phyloP scores from a whole-genome alignment of 1,140 invertebrate genomes.

The Wiebesia pumilae region DNA sequence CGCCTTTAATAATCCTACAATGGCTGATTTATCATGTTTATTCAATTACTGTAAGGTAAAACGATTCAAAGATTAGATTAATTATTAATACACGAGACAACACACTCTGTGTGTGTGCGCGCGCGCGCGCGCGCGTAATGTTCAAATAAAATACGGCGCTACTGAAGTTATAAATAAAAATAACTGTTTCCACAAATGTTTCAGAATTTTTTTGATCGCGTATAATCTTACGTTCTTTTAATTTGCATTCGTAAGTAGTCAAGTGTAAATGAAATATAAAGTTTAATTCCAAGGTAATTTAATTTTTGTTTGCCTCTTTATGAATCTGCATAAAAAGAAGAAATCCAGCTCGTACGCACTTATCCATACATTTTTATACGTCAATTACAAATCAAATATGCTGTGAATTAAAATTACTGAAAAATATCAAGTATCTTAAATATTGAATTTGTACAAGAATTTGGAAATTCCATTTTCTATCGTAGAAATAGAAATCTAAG shows the following conservation, averaged over 20 bases:
- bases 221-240: background rate
- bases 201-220: background rate
- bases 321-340: background rate
- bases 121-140: too few species aligned
- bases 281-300: background rate
- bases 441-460: too few species aligned
- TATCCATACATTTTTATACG: background rate
- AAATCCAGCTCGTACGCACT: background rate
- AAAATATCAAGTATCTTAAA: background rate
- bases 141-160: too few species aligned
- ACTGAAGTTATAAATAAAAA: background rate
- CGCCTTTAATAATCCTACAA: too few species aligned
- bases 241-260: background rate
- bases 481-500: too few species aligned
- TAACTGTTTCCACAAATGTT: background rate
- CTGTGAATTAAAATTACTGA: background rate
- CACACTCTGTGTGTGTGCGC: too few species aligned
- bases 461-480: too few species aligned
- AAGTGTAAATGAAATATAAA: background rate
- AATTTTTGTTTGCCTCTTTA: background rate
- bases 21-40: too few species aligned
- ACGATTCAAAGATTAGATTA: too few species aligned
- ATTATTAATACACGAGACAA: too few species aligned
- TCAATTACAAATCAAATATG: background rate
- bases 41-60: too few species aligned